Base-by-base conservation (phyloP, 2,888 invertebrate genomes). In the Aromia moschata region DNA sequence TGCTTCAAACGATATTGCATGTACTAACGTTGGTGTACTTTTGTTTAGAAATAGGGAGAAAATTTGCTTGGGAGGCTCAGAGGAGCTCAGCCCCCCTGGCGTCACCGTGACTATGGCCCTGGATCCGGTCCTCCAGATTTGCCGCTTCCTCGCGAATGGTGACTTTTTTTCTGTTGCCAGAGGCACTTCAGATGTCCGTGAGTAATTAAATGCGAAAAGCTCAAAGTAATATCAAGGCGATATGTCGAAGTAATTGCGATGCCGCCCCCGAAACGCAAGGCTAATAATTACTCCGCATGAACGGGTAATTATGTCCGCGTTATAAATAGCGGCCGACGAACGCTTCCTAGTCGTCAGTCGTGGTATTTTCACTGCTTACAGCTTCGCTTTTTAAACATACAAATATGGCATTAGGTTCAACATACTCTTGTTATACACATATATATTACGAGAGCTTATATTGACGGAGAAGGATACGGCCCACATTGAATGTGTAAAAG, bases 331-430 rank as follows among this genome's bases (percentile, higher is more conserved):
- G 14, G 30, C 31, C n/a, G 14, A 25, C 30, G 1, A 45, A 38
- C 38, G 30, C 38, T 49, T 49, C 49, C 49, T 49, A 49, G 49
- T 49, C 9, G 14, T 38, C 38, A 49, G 49, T 49, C 9, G 14
- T 38, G 18, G 10, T 7, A 49, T 38, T 49, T 40, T 30, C 49
- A 49, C 38, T 49, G 38, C 20, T 49, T 37, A 18, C 14, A n/a
- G 30, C 38, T 14, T 9, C n/a, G 20, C n/a, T 12, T 38, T 49
- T 49, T 25, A 40, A 49, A 17, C 15, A 49, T 25, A 49, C 49
- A 40, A 49, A 49, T 49, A 49, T 49, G 49, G 49, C 17, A 40
- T 25, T 49, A 49, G 38, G 49, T 49, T 49, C 49, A 49, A 49
- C 38, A 49, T 16, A 49, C 49, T 49, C 47, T 40, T 16, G 38